A percentile compares a stretch with the other conserved stretches of the same genome.
These are phyloP conservation scores for Bergia sp. DNA, from an alignment of 92 coral and sea anemone species.

Conservation along the genomic window DNA sequence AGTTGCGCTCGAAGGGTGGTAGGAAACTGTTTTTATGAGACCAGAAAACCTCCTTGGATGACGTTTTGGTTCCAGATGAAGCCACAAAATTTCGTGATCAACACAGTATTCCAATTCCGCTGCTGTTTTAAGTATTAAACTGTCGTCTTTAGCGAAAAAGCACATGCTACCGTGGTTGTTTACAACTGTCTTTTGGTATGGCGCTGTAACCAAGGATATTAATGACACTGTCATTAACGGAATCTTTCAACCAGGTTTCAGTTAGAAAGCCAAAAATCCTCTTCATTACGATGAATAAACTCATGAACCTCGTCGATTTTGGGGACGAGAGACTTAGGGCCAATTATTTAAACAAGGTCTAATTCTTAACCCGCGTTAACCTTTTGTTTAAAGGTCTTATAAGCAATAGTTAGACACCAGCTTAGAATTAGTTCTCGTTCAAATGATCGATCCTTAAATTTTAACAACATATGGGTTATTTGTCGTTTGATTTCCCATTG, in stretches of 20 bases:
- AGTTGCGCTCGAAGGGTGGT: too few species aligned
- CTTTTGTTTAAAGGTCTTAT: too few species aligned
- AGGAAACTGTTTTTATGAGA: too few species aligned
- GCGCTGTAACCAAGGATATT: constrained; percentile 25
- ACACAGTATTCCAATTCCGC: too few species aligned
- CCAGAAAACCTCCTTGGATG: too few species aligned
- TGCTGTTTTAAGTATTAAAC: not conserved
- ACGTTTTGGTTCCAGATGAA: too few species aligned
- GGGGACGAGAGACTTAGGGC: too few species aligned
- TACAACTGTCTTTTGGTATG: constrained; percentile 8
- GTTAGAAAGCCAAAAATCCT: constrained; percentile 3
- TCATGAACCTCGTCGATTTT: constrained; percentile 20
- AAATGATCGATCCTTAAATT: not conserved
- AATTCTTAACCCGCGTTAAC: too few species aligned
- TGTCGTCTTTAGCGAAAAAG: not conserved
- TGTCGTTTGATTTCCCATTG: not conserved
- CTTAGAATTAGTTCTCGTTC: too few species aligned
- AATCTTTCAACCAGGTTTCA: constrained; percentile 36
- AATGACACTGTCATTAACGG: constrained; percentile 25
- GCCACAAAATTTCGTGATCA: too few species aligned
- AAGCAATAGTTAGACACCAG: too few species aligned
- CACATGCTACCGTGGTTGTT: constrained; percentile 32
- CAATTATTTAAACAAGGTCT: too few species aligned
- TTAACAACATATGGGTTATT: not conserved
- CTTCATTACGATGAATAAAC: constrained; percentile 10